Evolutionary conservation across 1,140 invertebrate species (phyloP).

Genomic region (Drosophila gunungcola): DNA sequence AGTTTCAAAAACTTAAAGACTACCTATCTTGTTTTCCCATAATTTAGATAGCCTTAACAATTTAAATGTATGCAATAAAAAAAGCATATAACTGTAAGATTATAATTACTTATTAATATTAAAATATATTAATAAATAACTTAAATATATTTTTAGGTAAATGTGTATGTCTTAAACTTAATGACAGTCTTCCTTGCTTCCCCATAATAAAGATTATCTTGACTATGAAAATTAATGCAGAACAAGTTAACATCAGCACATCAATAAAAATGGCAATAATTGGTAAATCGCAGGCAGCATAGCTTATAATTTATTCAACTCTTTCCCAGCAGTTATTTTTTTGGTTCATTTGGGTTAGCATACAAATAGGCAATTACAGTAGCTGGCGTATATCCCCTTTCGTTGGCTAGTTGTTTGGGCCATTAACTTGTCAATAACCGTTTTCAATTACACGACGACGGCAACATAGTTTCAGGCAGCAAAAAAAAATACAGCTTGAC

Average conservation of each 20-base stretch:
- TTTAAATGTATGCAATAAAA: not conserved
- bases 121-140: not conserved
- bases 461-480: conserved; percentile 11
- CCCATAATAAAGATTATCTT: not conserved
- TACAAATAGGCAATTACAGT: conserved; percentile 78
- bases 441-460: conserved; percentile 73
- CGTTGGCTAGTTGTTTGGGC: conserved; percentile 46
- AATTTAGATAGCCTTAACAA: not conserved
- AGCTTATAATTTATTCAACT: conserved; percentile 33
- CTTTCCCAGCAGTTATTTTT: conserved; percentile 17
- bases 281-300: not conserved
- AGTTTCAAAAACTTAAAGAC: no score
- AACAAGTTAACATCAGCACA: not conserved
- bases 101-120: not conserved
- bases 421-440: conserved; percentile 82
- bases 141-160: no score
- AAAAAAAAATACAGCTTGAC: conserved; percentile 33
- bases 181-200: not conserved
- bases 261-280: not conserved
- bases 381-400: conserved; percentile 31
- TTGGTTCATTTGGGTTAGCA: conserved; percentile 54
- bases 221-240: not conserved
- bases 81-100: not conserved
- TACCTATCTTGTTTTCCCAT: not conserved
- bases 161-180: no score